phyloP scores from a whole-genome alignment of 1,140 invertebrate genomes.

The Bemisia tabaci region DNA sequence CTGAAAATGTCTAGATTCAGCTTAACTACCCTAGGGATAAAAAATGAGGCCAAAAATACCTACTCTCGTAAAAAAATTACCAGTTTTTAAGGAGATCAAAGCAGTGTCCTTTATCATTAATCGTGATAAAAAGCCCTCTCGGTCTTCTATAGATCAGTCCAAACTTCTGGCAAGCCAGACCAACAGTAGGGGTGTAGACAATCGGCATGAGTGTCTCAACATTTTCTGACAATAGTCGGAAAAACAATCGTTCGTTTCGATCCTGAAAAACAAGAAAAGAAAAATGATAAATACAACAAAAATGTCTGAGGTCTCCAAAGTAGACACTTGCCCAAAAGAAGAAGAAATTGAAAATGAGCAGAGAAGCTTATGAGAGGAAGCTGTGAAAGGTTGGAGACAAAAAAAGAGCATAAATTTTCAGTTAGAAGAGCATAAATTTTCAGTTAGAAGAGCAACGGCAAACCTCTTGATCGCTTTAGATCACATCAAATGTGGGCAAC shows the following conservation, averaged over 20 bases:
- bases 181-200: conserved; percentile 96
- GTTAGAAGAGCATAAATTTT: too few species aligned
- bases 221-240: conserved; percentile 81
- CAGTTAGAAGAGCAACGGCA: too few species aligned
- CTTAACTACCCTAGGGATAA: too few species aligned
- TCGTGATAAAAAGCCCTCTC: conserved; percentile 89
- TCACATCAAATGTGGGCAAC: too few species aligned
- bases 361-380: too few species aligned
- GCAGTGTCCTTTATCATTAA: conserved; percentile 89
- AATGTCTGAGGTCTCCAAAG: conserved; percentile 9
- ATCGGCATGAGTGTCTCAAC: conserved; percentile 93
- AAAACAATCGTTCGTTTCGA: conserved; percentile 91
- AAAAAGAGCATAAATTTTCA: too few species aligned
- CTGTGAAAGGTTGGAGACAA: too few species aligned
- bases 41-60: too few species aligned
- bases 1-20: too few species aligned
- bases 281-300: conserved; percentile 14
- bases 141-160: conserved; percentile 88
- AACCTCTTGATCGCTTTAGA: too few species aligned
- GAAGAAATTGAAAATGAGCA: too few species aligned
- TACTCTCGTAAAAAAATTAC: conserved; percentile 34
- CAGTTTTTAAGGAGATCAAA: conserved; percentile 81
- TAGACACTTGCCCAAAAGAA: conserved; percentile 1
- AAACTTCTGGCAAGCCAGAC: conserved; percentile 92
- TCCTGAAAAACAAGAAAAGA: conserved; percentile 58